Base-by-base conservation (phyloP, 2,888 invertebrate genomes). In the Hirtodrosophila confusa region DNA sequence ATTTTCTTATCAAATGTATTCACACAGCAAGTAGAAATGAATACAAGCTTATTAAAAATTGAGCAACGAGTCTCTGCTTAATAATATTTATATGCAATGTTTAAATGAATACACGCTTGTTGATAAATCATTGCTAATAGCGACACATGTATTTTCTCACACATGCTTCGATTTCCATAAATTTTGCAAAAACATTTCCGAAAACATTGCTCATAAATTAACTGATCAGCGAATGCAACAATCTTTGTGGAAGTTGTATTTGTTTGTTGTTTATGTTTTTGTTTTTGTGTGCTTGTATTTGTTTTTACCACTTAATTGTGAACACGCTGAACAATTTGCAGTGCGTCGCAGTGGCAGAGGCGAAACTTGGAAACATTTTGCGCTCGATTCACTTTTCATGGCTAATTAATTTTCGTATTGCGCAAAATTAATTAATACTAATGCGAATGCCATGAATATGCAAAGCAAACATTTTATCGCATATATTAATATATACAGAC, bases 351-450 rank as follows among this genome's bases (percentile, higher is more conserved):
- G 69, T 48, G 1, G 17, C 17, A 27, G 50, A 47, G 56, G 62
- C 53, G 55, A 58, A 67, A 63, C 67, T 73, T 64, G 61, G 27
- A 83, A 78, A 72, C 76, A 71, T 72, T 84, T 78, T 79, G 82
- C 79, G 80, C 66, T 83, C 75, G 83, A 83, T 86, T 84, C 86
- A 83, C 84, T 83, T 84, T 86, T 86, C 86, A 86, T 84, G 84
- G 76, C 76, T 86, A 84, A 84, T 84, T 84, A 86, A 84, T 80
- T 82, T 86, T 86, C 80, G 76, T 71, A 84, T 80, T 86, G 84
- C 77, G 76, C 86, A 80, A 86, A 83, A 80, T 78, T 78, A 85
- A 85, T 86, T 83, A 73, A 75, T 78, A 78, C 80, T 82, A 74
- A 79, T 63, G 55, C 50, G 77, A 78, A 66, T 78, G 72, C 86